These are phyloP conservation scores for Rhagonycha lutea DNA, from an alignment of 2,888 invertebrate genomes.

Conservation along the genomic window DNA sequence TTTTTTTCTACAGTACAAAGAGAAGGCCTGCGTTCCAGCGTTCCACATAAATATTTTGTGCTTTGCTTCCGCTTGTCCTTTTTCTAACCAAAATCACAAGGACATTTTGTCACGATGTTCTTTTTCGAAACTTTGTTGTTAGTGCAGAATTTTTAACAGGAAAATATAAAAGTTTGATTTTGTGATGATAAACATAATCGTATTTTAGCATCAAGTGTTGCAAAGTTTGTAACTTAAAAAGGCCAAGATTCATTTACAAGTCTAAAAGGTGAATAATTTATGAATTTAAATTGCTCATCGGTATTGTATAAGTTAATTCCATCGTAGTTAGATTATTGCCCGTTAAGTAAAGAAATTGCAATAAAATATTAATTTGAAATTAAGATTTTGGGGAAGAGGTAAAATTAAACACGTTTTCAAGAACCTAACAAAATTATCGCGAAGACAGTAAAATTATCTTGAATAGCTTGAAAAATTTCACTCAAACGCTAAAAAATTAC, in stretches of 20 bases:
- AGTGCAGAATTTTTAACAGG: neutral
- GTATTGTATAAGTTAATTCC: neutral
- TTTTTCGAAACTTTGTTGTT: neutral
- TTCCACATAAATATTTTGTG: neutral
- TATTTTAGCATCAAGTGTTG: neutral
- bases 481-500: neutral
- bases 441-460: no score
- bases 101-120: neutral
- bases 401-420: no score
- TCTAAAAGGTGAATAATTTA: neutral
- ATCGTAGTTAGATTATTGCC: neutral
- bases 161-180: neutral
- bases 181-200: neutral
- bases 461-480: neutral
- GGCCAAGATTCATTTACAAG: neutral
- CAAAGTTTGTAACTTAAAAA: neutral
- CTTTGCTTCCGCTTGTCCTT: neutral
- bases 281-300: neutral
- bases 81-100: neutral
- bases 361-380: neutral
- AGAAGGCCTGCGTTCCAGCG: neutral
- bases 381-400: neutral
- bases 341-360: neutral
- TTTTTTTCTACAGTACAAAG: neutral
- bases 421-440: no score